These are phyloP conservation scores for Oncorhynchus mykiss DNA, from an alignment of 2,113 vertebrate species.

Conservation along the genomic window DNA sequence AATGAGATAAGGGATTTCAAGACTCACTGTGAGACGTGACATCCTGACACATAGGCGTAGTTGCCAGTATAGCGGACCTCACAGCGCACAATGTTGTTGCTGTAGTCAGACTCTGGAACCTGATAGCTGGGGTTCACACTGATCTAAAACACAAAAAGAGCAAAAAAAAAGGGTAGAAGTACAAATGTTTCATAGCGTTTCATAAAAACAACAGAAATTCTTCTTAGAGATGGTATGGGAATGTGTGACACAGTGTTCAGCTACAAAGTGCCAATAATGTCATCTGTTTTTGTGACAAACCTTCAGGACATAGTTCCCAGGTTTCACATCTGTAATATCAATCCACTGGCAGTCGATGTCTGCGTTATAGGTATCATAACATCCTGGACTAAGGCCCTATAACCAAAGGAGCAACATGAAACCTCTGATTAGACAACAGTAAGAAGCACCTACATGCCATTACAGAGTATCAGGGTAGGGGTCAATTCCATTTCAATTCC, in stretches of 20 bases:
- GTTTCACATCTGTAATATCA: conserved; percentile 96
- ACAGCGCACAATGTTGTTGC: conserved; percentile 92
- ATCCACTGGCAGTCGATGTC: conserved; percentile 99
- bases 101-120: conserved; percentile 91
- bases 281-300: conserved; percentile 62
- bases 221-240: background rate
- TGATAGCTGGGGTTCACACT: conserved; percentile 93
- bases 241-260: background rate
- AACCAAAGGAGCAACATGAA: too few species aligned
- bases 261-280: background rate
- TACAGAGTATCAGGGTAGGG: too few species aligned
- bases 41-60: conserved; percentile 90
- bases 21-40: conserved; percentile 89
- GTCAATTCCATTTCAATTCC: too few species aligned
- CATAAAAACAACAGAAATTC: too few species aligned
- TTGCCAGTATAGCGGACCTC: conserved; percentile 94
- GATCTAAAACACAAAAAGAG: conserved; percentile 71
- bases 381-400: conserved; percentile 94
- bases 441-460: too few species aligned
- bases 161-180: background rate
- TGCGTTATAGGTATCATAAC: conserved; percentile 96
- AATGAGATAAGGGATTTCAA: background rate
- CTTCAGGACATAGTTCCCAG: conserved; percentile 96
- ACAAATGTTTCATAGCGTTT: background rate
- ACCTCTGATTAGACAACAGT: too few species aligned